Percentiles rank a stretch among this genome's conserved stretches.
phyloP scores from a whole-genome alignment of 2,888 invertebrate genomes.

The Himalopsyche kuldschensis region DNA sequence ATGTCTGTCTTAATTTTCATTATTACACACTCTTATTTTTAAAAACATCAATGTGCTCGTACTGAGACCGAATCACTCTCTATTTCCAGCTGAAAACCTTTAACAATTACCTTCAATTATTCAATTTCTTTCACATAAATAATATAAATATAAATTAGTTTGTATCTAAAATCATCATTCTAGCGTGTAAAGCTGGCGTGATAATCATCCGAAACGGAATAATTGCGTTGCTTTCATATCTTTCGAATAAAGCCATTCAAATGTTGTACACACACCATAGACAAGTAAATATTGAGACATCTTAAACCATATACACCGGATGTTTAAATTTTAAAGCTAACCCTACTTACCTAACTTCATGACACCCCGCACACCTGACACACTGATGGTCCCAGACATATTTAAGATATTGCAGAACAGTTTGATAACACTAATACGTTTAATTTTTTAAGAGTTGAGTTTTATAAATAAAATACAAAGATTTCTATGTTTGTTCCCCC shows the following conservation, averaged over 20 bases:
- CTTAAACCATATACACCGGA: constrained; percentile 18
- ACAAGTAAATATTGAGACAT: not conserved
- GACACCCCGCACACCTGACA: not conserved
- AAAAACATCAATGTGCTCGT: constrained; percentile 23
- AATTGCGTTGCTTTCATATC: constrained; percentile 12
- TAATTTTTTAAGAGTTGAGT: not conserved
- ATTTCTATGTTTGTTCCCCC: not conserved
- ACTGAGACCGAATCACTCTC: constrained; percentile 12
- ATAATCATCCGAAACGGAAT: not conserved
- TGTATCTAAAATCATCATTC: not conserved
- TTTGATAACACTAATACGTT: not conserved
- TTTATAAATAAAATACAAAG: not conserved
- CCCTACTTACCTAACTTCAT: not conserved
- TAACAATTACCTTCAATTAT: not conserved
- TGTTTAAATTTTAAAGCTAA: not conserved
- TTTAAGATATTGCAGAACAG: not conserved
- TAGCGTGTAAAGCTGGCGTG: not conserved
- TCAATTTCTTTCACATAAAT: not conserved
- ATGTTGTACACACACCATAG: not conserved
- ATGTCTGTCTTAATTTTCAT: constrained; percentile 20
- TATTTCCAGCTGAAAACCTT: not conserved
- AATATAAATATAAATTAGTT: not conserved
- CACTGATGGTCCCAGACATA: not conserved
- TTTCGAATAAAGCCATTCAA: not conserved
- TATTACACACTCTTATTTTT: constrained; percentile 29